Percentiles rank a stretch among this genome's conserved stretches.
These are phyloP conservation scores for Ptychodera flava DNA, from an alignment of 35 echinoderm and acorn worm genomes.

Conservation along the genomic window DNA sequence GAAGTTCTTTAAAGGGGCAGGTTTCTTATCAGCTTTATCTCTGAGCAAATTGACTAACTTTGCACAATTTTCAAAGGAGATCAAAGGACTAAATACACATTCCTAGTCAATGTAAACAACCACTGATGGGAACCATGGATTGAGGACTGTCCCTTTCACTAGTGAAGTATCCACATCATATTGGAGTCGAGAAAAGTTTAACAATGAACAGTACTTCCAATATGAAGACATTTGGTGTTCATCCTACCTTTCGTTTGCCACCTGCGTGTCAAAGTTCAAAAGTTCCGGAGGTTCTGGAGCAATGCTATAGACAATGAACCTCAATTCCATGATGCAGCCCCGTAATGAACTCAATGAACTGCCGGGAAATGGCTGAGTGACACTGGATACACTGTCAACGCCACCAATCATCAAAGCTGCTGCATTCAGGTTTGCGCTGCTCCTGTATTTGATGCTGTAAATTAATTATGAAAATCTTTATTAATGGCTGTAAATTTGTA, in stretches of 20 bases:
- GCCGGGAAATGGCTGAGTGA: slow-evolving; percentile 57
- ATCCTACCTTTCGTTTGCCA: slow-evolving; percentile 69
- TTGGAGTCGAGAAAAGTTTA: no score
- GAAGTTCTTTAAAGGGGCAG: no score
- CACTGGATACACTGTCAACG: slow-evolving; percentile 14
- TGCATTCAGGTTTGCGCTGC: slow-evolving; percentile 73
- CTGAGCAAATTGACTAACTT: no score
- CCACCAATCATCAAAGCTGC: slow-evolving; percentile 67
- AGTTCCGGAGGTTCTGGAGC: slow-evolving; percentile 75
- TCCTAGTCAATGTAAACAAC: no score
- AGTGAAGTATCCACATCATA: no score
- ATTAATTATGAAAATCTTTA: neutral
- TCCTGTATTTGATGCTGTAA: slow-evolving; percentile 46
- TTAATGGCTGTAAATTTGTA: no score
- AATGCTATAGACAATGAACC: slow-evolving; percentile 87
- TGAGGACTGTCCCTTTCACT: no score
- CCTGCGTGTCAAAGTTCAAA: slow-evolving; percentile 77
- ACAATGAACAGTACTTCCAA: no score
- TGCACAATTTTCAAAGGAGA: no score
- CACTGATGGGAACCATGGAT: no score
- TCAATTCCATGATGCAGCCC: slow-evolving; percentile 66
- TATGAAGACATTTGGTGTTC: neutral
- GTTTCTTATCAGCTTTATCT: no score
- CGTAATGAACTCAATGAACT: slow-evolving; percentile 34
- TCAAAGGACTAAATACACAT: no score